Percentiles rank a stretch among this genome's conserved stretches.
Conservation (phyloP, 1,140 invertebrate species). For the Diachasma alloeum region DNA sequence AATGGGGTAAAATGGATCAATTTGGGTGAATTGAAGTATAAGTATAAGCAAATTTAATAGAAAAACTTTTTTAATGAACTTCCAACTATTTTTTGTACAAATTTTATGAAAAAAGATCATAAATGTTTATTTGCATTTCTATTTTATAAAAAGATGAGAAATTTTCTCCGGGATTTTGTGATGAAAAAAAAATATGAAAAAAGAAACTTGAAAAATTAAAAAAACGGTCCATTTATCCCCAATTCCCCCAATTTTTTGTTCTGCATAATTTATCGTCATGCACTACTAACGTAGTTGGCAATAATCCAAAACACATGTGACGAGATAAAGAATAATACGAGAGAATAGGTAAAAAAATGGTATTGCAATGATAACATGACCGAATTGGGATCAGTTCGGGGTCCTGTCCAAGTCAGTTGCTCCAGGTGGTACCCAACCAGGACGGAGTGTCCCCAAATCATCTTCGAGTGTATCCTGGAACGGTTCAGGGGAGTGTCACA, state of each 20-base stretch:
- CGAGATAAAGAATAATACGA: neutral
- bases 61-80: no score
- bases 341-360: neutral
- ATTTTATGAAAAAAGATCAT: no score
- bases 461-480: constrained; percentile 57
- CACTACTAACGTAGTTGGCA: constrained; percentile 9
- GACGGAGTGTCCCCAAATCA: constrained; percentile 55
- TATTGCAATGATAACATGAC: neutral
- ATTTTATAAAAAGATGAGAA: no score
- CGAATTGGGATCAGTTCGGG: constrained; percentile 75
- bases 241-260: constrained; percentile 28
- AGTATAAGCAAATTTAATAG: no score
- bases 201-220: no score
- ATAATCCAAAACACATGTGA: neutral
- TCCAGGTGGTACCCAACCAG: constrained; percentile 67
- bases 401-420: constrained; percentile 87
- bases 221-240: no score
- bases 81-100: no score
- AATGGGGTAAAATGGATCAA: no score
- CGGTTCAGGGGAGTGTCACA: constrained; percentile 54
- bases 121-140: no score
- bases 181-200: no score
- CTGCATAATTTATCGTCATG: constrained; percentile 33
- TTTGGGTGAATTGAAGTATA: no score
- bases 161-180: no score